Conservation (phyloP, 2,888 invertebrate species). For the Kryphioiulus occultus region DNA sequence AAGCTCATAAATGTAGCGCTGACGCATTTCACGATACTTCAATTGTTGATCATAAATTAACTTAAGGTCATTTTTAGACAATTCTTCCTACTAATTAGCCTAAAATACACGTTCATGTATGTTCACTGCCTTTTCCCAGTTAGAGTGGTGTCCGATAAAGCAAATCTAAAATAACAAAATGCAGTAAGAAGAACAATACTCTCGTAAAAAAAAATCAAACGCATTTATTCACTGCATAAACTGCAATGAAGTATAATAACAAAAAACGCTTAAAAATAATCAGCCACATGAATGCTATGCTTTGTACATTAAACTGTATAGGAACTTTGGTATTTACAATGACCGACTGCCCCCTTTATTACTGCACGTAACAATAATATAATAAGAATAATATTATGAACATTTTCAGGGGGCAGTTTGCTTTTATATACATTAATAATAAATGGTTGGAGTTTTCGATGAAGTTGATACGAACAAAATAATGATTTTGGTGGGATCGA, state of each 20-base stretch:
- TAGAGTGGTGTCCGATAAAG: no score
- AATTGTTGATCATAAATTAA: no score
- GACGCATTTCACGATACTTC: no score
- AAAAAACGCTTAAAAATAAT: slow-evolving; percentile 9
- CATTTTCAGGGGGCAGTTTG: background rate
- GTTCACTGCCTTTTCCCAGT: no score
- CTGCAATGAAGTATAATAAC: background rate
- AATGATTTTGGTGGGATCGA: background rate
- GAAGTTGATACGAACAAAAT: background rate
- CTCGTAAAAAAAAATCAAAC: background rate
- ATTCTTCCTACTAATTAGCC: no score
- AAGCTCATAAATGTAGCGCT: background rate
- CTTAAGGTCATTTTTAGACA: no score
- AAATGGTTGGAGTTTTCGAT: background rate
- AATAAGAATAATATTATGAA: slow-evolving; percentile 16
- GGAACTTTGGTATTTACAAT: slow-evolving; percentile 17
- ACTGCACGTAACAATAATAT: background rate
- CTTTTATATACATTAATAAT: background rate
- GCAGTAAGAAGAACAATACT: background rate
- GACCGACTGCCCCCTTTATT: slow-evolving; percentile 6
- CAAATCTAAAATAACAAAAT: no score
- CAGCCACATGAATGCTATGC: background rate
- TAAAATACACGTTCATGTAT: no score
- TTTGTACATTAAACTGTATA: slow-evolving; percentile 17
- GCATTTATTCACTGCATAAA: slow-evolving; percentile 9